Base-by-base conservation (phyloP, 2,113 vertebrate genomes). In the Pangasianodon gigas region DNA sequence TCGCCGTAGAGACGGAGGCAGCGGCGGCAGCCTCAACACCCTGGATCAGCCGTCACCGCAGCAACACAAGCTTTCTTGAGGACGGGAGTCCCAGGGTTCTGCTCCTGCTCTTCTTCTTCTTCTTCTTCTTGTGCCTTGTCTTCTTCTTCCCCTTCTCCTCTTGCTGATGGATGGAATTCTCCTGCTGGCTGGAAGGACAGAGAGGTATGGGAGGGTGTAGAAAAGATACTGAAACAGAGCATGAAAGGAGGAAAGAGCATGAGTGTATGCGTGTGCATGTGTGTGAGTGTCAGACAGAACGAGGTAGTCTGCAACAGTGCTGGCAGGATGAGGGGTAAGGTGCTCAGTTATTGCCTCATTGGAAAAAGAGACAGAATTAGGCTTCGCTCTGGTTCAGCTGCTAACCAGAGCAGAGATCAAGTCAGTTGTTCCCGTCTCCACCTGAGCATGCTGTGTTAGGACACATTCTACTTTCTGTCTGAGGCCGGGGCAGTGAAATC, bases 61-160 rank as follows among this genome's bases (percentile, higher is more conserved):
- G 85, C 87, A 90, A 58, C 75, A 80, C 84, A 77, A 85, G 91
- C 86, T 91, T 91, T 60, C 60, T 89, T 19, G 88, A 85, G 79
- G 85, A 88, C 32, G 6, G 83, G 86, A 88, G 74, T 81, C 77
- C 87, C 87, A 51, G 44, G 87, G 29, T 58, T 9, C 67, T 58
- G 11, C 86, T 88, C 81, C 56, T 88, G 48, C 32, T 82, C 87
- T 62, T 60, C 46, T 62, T 37, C 81, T 74, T 79, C 11, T 26
- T 46, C 44, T 84, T 88, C 62, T 56, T 84, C 52, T 11, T 67
- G 41, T 69, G 44, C 84, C 54, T 52, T 62, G 51, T 56, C 56
- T 74, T 51, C 44, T 32, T 83, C 65, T 18, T 84, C 71, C 62
- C n/a, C 75, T 24, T 77, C 9, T 85, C 60, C 62, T 24, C 37